A percentile compares a stretch with the other conserved stretches of the same genome.
phyloP scores from a whole-genome alignment of 92 coral and sea anemone species.

The Umimayanthus chanpuru region DNA sequence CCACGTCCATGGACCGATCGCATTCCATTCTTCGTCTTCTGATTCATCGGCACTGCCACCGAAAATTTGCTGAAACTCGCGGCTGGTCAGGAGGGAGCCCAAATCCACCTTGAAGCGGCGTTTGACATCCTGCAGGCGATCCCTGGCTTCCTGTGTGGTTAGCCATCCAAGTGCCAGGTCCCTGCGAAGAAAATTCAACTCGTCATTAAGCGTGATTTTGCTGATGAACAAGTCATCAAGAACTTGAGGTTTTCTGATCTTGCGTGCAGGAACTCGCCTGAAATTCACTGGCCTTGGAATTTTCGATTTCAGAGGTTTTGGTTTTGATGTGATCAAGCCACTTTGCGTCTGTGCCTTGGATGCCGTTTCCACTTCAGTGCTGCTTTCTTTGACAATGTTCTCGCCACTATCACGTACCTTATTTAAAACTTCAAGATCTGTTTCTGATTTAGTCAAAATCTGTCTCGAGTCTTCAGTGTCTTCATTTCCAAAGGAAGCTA shows the following conservation, averaged over 20 bases:
- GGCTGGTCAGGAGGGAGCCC: constrained; percentile 19
- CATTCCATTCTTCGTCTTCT: not conserved
- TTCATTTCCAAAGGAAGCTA: not conserved
- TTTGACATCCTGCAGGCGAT: constrained; percentile 24
- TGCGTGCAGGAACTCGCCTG: not conserved
- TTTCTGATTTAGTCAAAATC: not conserved
- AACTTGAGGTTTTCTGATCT: constrained; percentile 4
- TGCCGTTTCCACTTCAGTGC: not conserved
- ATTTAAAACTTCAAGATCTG: not conserved
- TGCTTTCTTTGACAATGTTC: not conserved
- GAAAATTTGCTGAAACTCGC: constrained; percentile 27
- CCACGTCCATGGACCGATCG: not conserved
- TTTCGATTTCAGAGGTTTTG: not conserved
- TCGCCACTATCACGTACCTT: not conserved
- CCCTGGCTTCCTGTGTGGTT: constrained; percentile 5
- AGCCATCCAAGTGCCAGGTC: constrained; percentile 39
- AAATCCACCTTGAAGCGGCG: constrained; percentile 25
- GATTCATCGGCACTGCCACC: constrained; percentile 7
- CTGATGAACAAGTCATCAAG: constrained; percentile 41
- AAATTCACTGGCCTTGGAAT: not conserved
- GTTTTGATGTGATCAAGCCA: not conserved
- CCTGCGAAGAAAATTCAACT: constrained; percentile 37
- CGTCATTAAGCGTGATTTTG: constrained; percentile 35
- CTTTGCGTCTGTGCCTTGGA: not conserved
- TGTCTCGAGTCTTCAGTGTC: not conserved